phyloP scores from a whole-genome alignment of 2,888 invertebrate genomes.

The Cerceris ruficornis region DNA sequence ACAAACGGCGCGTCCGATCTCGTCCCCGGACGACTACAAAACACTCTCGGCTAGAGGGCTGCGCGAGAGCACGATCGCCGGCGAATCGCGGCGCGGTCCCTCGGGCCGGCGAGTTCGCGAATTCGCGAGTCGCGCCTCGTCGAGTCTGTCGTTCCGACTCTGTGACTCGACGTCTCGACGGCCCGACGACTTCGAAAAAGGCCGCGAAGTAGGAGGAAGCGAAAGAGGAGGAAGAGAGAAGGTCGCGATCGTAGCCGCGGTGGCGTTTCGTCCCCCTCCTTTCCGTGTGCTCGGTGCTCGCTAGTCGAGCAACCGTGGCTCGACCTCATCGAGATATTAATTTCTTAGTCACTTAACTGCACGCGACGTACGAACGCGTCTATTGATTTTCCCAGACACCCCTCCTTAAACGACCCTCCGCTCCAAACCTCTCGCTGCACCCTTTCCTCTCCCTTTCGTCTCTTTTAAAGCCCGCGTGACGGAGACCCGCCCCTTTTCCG shows the following conservation, averaged over 20 bases:
- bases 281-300: conserved; percentile 37
- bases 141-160: not conserved
- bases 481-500: conserved; percentile 70
- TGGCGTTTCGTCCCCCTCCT: conserved; percentile 15
- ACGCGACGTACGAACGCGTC: conserved; percentile 78
- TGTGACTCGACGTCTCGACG: not conserved
- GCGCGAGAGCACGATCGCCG: conserved; percentile 76
- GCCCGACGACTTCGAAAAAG: conserved; percentile 8
- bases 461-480: conserved; percentile 52
- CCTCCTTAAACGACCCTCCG: conserved; percentile 49
- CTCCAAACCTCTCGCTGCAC: conserved; percentile 41
- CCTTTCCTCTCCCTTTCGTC: conserved; percentile 32
- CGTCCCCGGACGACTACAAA: conserved; percentile 79
- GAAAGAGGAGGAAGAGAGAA: not conserved
- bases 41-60: conserved; percentile 80
- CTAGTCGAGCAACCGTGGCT: conserved; percentile 66
- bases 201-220: not conserved
- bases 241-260: not conserved
- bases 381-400: conserved; percentile 77
- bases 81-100: not conserved
- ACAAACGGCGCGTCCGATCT: conserved; percentile 74
- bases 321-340: conserved; percentile 79
- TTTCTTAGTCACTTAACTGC: conserved; percentile 80
- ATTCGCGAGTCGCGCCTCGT: not conserved
- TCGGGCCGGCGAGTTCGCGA: not conserved